Conservation (phyloP, 2,797 vertebrate genomes). For the Etheostoma perlongum region DNA sequence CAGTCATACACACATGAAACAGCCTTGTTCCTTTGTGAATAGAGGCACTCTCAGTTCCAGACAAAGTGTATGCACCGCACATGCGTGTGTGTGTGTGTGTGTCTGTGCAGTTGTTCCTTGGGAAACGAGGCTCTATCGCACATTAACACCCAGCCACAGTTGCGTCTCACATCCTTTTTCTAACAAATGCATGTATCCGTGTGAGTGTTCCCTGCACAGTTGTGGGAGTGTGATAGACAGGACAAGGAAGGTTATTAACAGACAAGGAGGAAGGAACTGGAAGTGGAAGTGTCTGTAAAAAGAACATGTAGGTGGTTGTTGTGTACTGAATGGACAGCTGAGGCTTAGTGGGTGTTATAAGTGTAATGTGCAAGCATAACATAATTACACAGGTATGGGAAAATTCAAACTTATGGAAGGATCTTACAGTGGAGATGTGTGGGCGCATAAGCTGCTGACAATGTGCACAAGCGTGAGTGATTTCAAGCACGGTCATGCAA, state of each 20-base stretch:
- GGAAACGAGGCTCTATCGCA: slow-evolving; percentile 67
- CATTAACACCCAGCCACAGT: slow-evolving; percentile 62
- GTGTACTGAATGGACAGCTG: slow-evolving; percentile 70
- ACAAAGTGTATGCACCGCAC: slow-evolving; percentile 44
- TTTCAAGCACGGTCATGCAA: slow-evolving; percentile 49
- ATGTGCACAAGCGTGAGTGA: slow-evolving; percentile 12
- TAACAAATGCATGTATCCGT: slow-evolving; percentile 53
- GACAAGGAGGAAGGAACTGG: slow-evolving; percentile 71
- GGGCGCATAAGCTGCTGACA: slow-evolving; percentile 36
- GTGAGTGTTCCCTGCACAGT: slow-evolving; percentile 53
- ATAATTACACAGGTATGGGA: slow-evolving; percentile 78
- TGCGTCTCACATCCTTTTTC: slow-evolving; percentile 77
- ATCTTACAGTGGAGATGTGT: slow-evolving; percentile 61
- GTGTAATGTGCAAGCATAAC: slow-evolving; percentile 65
- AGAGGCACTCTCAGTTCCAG: slow-evolving; percentile 71
- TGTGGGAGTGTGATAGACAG: slow-evolving; percentile 60
- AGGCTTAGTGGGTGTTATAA: slow-evolving; percentile 76
- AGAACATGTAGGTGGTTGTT: slow-evolving; percentile 72
- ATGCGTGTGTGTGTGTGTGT: slow-evolving; percentile 48
- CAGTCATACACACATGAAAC: slow-evolving; percentile 78
- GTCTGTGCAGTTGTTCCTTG: slow-evolving; percentile 75
- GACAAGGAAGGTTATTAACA: slow-evolving; percentile 70
- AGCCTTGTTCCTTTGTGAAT: slow-evolving; percentile 71
- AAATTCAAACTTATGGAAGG: slow-evolving; percentile 56
- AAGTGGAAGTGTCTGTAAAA: slow-evolving; percentile 67